These are phyloP conservation scores for Pelecanoides urinatrix DNA, from an alignment of 2,113 vertebrate genomes.

Conservation along the genomic window DNA sequence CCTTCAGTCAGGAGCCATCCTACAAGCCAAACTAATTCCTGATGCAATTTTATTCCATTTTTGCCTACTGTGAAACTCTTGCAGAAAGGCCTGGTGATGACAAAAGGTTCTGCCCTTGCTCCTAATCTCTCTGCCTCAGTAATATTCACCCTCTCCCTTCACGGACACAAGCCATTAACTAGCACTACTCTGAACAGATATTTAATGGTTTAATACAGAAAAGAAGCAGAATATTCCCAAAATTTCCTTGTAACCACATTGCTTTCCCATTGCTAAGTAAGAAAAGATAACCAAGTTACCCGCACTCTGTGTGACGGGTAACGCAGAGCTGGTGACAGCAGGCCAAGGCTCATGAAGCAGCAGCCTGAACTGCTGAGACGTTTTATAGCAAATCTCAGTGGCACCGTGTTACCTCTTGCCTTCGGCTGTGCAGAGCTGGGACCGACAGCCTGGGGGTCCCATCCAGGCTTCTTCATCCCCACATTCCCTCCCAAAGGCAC, in stretches of 20 bases:
- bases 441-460: not conserved
- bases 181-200: not conserved
- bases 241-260: not conserved
- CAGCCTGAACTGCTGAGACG: not conserved
- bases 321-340: not conserved
- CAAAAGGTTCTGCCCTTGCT: not conserved
- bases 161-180: not conserved
- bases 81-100: not conserved
- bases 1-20: slow-evolving; percentile 47
- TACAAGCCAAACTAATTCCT: slow-evolving; percentile 7
- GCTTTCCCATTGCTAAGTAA: not conserved
- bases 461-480: not conserved
- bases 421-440: not conserved
- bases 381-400: not conserved
- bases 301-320: fast-evolving
- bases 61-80: slow-evolving; percentile 4
- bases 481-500: not conserved
- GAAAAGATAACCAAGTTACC: not conserved
- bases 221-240: not conserved
- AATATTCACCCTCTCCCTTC: not conserved
- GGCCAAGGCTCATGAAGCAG: not conserved
- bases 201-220: not conserved
- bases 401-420: fast-evolving
- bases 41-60: slow-evolving; percentile 46
- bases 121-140: not conserved